Conservation (phyloP, 2,797 vertebrate species). For the Eutrigla gurnardus region DNA sequence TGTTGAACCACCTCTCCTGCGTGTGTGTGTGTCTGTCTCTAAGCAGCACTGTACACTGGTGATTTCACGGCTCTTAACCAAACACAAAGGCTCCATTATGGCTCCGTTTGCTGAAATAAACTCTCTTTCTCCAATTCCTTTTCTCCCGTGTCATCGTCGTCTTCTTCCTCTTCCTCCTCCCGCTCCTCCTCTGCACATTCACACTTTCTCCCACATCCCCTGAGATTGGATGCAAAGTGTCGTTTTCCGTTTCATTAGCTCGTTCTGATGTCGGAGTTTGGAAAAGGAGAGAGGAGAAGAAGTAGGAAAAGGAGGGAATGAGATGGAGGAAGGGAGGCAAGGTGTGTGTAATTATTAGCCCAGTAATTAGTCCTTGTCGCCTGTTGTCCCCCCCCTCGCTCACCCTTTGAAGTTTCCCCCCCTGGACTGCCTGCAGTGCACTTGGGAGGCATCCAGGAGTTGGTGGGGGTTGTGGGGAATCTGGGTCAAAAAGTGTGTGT, state of each 20-base stretch:
- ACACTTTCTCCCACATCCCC: constrained; percentile 54
- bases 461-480: constrained; percentile 57
- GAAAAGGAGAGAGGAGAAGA: not conserved
- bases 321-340: not conserved
- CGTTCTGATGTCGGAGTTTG: constrained; percentile 12
- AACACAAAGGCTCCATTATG: constrained; percentile 83
- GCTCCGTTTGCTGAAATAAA: constrained; percentile 58
- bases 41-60: constrained; percentile 59
- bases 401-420: constrained; percentile 67
- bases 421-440: constrained; percentile 60
- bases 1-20: not conserved
- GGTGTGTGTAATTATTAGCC: constrained; percentile 44
- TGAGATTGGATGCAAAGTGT: constrained; percentile 27
- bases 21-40: not conserved
- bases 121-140: constrained; percentile 36
- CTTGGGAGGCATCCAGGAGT: constrained; percentile 50
- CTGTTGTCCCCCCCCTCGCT: constrained; percentile 22
- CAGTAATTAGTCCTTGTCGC: constrained; percentile 63
- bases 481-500: constrained; percentile 56
- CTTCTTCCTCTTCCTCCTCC: constrained; percentile 33
- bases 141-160: not conserved
- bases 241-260: constrained; percentile 58
- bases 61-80: constrained; percentile 82
- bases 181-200: constrained; percentile 51
- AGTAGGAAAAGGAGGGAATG: not conserved